A percentile compares a stretch with the other conserved stretches of the same genome.
phyloP scores from a whole-genome alignment of 2,888 invertebrate species.

The Tiliacea citrago region DNA sequence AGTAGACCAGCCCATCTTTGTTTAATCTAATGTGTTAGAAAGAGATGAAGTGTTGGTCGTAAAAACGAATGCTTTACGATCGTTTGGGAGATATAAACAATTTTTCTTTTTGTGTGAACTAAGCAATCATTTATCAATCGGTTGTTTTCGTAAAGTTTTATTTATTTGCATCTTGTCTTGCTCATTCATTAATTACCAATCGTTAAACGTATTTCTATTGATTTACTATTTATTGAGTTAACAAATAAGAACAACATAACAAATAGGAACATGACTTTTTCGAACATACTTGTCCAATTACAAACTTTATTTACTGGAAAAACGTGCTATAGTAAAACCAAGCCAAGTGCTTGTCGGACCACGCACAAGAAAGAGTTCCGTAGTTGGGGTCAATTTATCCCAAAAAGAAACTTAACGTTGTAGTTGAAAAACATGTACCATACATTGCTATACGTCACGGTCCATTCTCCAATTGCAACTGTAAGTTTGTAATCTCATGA shows the following conservation, averaged over 20 bases:
- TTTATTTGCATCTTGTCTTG: slow-evolving; percentile 17
- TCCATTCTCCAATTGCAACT: too few relatives aligned
- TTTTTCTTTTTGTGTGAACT: slow-evolving; percentile 39
- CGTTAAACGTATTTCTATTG: background rate
- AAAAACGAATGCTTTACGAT: slow-evolving; percentile 57
- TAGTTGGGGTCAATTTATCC: too few relatives aligned
- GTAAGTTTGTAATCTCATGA: too few relatives aligned
- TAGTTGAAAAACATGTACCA: too few relatives aligned
- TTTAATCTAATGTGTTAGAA: slow-evolving; percentile 49
- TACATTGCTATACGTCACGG: too few relatives aligned
- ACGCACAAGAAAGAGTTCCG: too few relatives aligned
- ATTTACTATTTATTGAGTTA: background rate
- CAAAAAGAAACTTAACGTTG: too few relatives aligned
- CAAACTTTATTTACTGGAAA: background rate
- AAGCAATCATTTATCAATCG: slow-evolving; percentile 15
- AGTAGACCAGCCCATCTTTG: slow-evolving; percentile 36
- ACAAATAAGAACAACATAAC: too few relatives aligned
- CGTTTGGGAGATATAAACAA: slow-evolving; percentile 30
- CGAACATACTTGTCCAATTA: background rate
- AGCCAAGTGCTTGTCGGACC: too few relatives aligned
- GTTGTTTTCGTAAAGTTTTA: slow-evolving; percentile 16
- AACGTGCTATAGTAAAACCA: background rate
- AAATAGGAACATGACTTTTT: background rate
- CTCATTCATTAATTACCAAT: background rate
- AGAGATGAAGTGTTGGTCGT: slow-evolving; percentile 51